Percentiles rank a stretch among this genome's conserved stretches.
Conservation (phyloP, 2,797 vertebrate species). For the Poeciliopsis gracilis region DNA sequence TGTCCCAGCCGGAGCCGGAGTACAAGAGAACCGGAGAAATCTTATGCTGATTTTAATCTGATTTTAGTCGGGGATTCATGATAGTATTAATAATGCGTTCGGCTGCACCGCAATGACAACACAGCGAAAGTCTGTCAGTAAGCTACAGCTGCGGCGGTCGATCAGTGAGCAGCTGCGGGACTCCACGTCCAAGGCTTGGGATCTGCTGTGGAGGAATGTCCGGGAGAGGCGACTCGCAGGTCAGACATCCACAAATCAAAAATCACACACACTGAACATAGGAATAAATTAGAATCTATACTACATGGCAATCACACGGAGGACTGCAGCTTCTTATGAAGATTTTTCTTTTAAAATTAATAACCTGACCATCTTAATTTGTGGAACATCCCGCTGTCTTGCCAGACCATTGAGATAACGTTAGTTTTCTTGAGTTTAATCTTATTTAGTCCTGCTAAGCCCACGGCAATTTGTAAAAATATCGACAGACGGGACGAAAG, state of each 20-base stretch:
- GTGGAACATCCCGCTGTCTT: neutral
- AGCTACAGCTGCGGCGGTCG: slow-evolving; percentile 83
- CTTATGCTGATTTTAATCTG: slow-evolving; percentile 5
- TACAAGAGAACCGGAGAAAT: neutral
- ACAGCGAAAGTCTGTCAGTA: slow-evolving; percentile 70
- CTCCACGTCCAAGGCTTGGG: slow-evolving; percentile 90
- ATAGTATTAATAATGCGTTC: slow-evolving; percentile 32
- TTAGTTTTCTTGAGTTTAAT: neutral
- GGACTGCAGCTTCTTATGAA: neutral
- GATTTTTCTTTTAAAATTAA: neutral
- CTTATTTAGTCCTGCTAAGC: neutral
- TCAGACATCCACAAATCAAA: slow-evolving; percentile 73
- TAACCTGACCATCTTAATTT: neutral
- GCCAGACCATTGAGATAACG: neutral
- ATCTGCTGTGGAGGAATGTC: slow-evolving; percentile 91
- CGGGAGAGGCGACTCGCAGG: slow-evolving; percentile 91
- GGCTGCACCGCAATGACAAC: slow-evolving; percentile 73
- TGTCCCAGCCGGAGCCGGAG: slow-evolving; percentile 13
- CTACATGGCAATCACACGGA: neutral
- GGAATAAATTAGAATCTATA: neutral
- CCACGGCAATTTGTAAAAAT: neutral
- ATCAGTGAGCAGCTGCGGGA: slow-evolving; percentile 84
- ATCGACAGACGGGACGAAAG: slow-evolving; percentile 13
- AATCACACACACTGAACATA: slow-evolving; percentile 14
- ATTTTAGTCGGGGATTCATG: slow-evolving; percentile 30